Evolutionary conservation across 2,797 vertebrate species (phyloP), one percentile per base, ranked within the genome.

Genomic region (Psittacula echo): DNA sequence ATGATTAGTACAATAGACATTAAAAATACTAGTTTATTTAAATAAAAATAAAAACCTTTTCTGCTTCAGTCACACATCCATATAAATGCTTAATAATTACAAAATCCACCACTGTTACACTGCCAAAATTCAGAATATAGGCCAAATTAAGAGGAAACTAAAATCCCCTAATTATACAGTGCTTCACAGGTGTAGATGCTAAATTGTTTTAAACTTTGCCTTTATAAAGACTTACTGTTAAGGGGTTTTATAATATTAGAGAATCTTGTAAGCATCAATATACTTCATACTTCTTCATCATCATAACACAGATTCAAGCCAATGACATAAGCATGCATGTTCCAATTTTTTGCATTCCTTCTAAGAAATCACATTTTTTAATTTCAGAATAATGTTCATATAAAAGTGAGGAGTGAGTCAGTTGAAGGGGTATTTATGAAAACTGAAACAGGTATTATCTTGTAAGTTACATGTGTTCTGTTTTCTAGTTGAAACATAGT

Each of bases 251-350:
- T 14, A 14, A 39, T 73, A 8, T 41, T 66, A 24, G 19, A 41
- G 8, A 41, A 41, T 42, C 18, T 89, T 60, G 11, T 24, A 68
- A 27, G 3, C 3, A n/a, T 61, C 18, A 78, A 13, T 6, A 26
- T 61, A 72, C 13, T 48, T 58, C 22, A 11, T 58, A 23, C 13
- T 2, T 56, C n/a, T 58, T 34, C n/a, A 34, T 34, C n/a, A 16
- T 34, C 22, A 34, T 58, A 68, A 68, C 26, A 54, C 6, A 19
- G 23, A 45, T 41, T 50, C 42, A 54, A 85, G 4, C 4, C 51
- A 73, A 13, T 60, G 16, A 21, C 48, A 50, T 5, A 51, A 74
- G 9, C 6, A 13, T 48, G 3, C 7, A 2, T 0, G 1, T 70
- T 88, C 23, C 10, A 26, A 26, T 29, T 15, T 27, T 32, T 32